A percentile compares a stretch with the other conserved stretches of the same genome.
phyloP scores from a whole-genome alignment of 2,113 vertebrate genomes.

The Lamprologus speciosus region DNA sequence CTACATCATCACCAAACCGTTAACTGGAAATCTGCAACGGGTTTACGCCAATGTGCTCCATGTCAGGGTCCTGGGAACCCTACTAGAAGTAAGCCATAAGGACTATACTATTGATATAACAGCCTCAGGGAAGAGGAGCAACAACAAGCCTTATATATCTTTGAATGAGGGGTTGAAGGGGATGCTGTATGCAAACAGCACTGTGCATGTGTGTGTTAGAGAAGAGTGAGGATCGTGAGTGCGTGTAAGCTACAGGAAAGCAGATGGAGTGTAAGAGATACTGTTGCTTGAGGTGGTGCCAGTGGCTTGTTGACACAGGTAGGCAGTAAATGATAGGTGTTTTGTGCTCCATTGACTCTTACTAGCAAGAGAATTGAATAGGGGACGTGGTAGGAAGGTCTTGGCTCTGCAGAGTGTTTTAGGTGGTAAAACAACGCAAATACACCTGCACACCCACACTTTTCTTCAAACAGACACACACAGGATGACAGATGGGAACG shows the following conservation, averaged over 20 bases:
- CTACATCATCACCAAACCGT: neutral
- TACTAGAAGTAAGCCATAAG: neutral
- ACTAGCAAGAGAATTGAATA: neutral
- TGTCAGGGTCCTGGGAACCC: neutral
- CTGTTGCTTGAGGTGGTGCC: neutral
- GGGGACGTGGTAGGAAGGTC: neutral
- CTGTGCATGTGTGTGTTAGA: neutral
- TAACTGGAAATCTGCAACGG: neutral
- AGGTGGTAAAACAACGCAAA: neutral
- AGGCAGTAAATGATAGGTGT: slow-evolving; percentile 18
- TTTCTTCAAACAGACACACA: neutral
- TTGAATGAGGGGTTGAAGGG: neutral
- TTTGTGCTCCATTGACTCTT: slow-evolving; percentile 10
- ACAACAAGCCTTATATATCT: slow-evolving; percentile 5
- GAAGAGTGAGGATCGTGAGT: neutral
- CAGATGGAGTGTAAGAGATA: slow-evolving; percentile 8
- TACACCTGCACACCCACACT: neutral
- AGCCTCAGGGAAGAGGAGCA: neutral
- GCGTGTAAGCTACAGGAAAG: neutral
- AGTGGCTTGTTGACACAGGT: slow-evolving; percentile 19
- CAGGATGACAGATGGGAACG: neutral
- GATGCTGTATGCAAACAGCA: neutral
- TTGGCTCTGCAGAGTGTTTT: neutral
- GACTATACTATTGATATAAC: neutral
- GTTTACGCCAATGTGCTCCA: neutral